phyloP scores from a whole-genome alignment of 2,888 invertebrate genomes.

The Junonia oenone region DNA sequence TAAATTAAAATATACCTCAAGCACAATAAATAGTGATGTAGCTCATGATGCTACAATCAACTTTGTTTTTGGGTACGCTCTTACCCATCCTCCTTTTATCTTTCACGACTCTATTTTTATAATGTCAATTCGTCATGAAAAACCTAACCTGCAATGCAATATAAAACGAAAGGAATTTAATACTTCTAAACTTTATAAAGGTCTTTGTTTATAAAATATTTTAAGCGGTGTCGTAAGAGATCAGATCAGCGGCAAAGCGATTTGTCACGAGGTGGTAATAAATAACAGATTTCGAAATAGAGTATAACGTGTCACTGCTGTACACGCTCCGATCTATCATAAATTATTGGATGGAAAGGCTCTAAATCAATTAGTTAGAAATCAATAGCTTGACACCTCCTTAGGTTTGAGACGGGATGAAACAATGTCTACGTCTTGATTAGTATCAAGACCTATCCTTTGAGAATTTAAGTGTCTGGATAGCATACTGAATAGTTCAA shows the following conservation, averaged over 20 bases:
- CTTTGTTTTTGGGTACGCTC: too few relatives aligned
- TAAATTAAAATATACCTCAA: too few relatives aligned
- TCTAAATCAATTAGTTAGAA: slow-evolving; percentile 32
- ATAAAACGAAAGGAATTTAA: neutral
- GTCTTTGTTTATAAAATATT: neutral
- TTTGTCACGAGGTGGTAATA: slow-evolving; percentile 31
- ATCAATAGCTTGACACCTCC: slow-evolving; percentile 17
- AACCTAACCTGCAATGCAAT: neutral
- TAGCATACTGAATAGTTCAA: too few relatives aligned
- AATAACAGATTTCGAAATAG: slow-evolving; percentile 35
- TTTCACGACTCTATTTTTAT: too few relatives aligned
- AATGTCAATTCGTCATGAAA: too few relatives aligned
- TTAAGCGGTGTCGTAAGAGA: slow-evolving; percentile 9
- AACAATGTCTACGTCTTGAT: neutral
- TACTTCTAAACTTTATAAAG: neutral
- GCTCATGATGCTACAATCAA: too few relatives aligned
- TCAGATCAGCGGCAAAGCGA: slow-evolving; percentile 10
- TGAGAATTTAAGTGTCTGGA: too few relatives aligned
- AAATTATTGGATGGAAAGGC: slow-evolving; percentile 25
- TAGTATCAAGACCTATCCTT: neutral
- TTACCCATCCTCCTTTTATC: too few relatives aligned
- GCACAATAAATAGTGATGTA: too few relatives aligned
- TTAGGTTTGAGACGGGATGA: neutral
- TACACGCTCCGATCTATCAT: slow-evolving; percentile 33
- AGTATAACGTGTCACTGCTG: slow-evolving; percentile 31